These are phyloP conservation scores for Atherix ibis DNA, from an alignment of 2,888 invertebrate genomes.

Conservation along the genomic window DNA sequence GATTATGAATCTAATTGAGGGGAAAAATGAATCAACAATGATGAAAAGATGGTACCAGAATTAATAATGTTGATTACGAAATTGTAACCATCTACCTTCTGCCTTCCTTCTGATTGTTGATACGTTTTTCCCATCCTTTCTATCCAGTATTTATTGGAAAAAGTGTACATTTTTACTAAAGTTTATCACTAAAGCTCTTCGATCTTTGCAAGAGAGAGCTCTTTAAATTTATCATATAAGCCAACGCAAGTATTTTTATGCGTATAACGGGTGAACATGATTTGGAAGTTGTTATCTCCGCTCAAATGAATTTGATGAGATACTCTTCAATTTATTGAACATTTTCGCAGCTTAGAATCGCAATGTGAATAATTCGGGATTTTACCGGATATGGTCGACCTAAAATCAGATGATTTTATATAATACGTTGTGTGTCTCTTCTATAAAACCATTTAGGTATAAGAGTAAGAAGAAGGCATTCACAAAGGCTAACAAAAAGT, in stretches of 20 bases:
- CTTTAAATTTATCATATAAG: slow-evolving; percentile 30
- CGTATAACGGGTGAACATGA: slow-evolving; percentile 22
- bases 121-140: slow-evolving; percentile 1
- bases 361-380: background rate
- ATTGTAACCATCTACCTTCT: slow-evolving; percentile 27
- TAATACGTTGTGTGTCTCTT: too few relatives aligned
- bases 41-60: slow-evolving; percentile 32
- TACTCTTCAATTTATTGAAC: slow-evolving; percentile 36
- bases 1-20: too few relatives aligned
- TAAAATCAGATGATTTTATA: too few relatives aligned
- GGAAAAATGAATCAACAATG: too few relatives aligned
- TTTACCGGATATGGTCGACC: slow-evolving; percentile 12
- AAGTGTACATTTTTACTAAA: too few relatives aligned
- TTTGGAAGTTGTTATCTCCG: slow-evolving; percentile 41
- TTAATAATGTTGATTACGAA: slow-evolving; percentile 17
- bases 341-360: slow-evolving; percentile 3
- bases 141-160: too few relatives aligned
- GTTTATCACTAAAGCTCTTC: slow-evolving; percentile 48
- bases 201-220: slow-evolving; percentile 51
- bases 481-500: slow-evolving; percentile 94
- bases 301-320: slow-evolving; percentile 50
- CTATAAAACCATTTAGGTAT: slow-evolving; percentile 52
- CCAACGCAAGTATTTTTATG: slow-evolving; percentile 16
- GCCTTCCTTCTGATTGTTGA: slow-evolving; percentile 27
- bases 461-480: slow-evolving; percentile 99